Evolutionary conservation across 2,797 vertebrate genomes (phyloP).

Genomic region (Acomys russatus): DNA sequence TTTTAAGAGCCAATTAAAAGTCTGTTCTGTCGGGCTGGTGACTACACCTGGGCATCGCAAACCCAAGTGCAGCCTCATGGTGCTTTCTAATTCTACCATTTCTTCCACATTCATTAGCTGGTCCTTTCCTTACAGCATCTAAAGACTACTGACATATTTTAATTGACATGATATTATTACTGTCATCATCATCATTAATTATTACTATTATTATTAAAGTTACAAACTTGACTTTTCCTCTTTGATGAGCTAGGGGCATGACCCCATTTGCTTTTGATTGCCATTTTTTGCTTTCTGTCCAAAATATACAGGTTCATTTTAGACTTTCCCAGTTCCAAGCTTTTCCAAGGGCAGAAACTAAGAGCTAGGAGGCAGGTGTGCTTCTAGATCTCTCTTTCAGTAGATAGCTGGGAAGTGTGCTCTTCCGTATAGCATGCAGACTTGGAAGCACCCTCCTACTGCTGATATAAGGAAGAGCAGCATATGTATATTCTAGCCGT

Average conservation of each 20-base stretch:
- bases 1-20: too few relatives aligned
- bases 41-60: too few relatives aligned
- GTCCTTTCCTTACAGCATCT: not conserved
- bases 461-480: not conserved
- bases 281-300: slow-evolving; percentile 43
- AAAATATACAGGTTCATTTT: not conserved
- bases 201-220: not conserved
- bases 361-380: not conserved
- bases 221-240: not conserved
- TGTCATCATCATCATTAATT: not conserved
- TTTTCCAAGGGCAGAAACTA: not conserved
- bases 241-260: not conserved
- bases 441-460: not conserved
- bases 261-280: not conserved
- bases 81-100: not conserved
- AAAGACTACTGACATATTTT: not conserved
- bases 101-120: not conserved
- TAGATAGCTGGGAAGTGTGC: not conserved
- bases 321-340: not conserved
- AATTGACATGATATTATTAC: not conserved
- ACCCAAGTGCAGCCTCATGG: too few relatives aligned
- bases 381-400: not conserved
- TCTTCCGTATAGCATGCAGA: too few relatives aligned
- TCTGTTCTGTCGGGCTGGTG: too few relatives aligned
- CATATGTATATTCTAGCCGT: not conserved